These are phyloP conservation scores for Mus pahari DNA, from an alignment of 2,113 vertebrate genomes.

Conservation along the genomic window DNA sequence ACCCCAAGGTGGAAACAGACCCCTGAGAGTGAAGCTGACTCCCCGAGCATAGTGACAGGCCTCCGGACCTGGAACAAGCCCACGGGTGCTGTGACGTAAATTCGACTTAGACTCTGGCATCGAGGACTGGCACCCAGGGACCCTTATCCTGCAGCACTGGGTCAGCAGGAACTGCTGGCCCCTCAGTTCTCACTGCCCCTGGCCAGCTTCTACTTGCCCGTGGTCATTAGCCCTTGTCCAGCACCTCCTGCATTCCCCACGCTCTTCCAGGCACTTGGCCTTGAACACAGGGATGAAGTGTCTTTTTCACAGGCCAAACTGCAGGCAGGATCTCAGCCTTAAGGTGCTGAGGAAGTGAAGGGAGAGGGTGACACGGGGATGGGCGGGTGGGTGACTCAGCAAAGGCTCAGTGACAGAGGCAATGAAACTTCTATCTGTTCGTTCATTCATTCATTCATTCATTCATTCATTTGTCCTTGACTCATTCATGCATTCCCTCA, in stretches of 20 bases:
- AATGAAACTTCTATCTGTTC: neutral
- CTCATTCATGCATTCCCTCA: neutral
- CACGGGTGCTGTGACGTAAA: neutral
- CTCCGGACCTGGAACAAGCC: neutral
- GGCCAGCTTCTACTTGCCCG: accelerated
- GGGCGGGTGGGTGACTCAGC: neutral
- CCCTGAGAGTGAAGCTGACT: neutral
- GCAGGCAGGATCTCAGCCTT: too few relatives aligned
- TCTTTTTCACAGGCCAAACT: too few relatives aligned
- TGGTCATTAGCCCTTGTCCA: neutral
- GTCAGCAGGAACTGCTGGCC: accelerated
- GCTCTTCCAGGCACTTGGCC: neutral
- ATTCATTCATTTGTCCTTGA: too few relatives aligned
- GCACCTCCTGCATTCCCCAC: accelerated
- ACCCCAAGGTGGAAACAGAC: neutral
- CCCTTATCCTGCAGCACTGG: neutral
- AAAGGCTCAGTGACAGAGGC: neutral
- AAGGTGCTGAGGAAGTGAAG: neutral
- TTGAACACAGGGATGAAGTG: accelerated
- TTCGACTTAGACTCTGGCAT: too few relatives aligned
- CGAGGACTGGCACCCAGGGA: neutral
- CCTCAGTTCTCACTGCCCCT: accelerated
- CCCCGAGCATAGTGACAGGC: accelerated
- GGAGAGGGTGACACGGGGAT: neutral
- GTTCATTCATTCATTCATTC: accelerated